Base-by-base conservation (phyloP, 2,888 invertebrate genomes). In the Acrobeloides nanus region DNA sequence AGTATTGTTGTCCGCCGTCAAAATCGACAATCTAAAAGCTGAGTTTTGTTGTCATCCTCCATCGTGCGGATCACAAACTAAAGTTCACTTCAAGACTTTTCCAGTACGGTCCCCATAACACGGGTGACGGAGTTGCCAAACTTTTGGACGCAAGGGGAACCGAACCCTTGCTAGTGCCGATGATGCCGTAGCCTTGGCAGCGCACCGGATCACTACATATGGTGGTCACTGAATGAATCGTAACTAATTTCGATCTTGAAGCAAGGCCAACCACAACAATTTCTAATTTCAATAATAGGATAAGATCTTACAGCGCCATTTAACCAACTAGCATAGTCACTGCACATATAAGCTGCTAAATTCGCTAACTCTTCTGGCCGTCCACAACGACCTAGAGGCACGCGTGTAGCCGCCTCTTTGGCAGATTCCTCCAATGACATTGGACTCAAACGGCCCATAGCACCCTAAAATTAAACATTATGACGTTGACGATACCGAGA, bases 261-360 rank as follows among this genome's bases (percentile, higher is more conserved):
- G n/a, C 10, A 2, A 24, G 12, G 18, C 7, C 6, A 10, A 2
- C 18, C 17, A n/a, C n/a, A n/a, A n/a, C n/a, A 46, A 51, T 63
- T 64, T 12, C 32, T 42, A 35, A 62, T 65, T 20, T 60, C 61
- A 8, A 62, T 63, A 40, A 60, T 29, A 17, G 17, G 50, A 78
- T 79, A 3, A 79, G 79, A 18, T 79, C 70, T 64, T 62, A 80
- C 79, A 64, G 78, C 75, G 57, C 80, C 80, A 57, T 75, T 78
- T 59, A 81, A 73, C 78, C 79, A 81, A 51, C 67, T 76, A 34
- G 77, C 70, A 62, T 78, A 81, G 61, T 80, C 80, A 54, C 46
- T 79, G 54, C 79, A 76, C 41, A 81, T 61, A 62, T 78, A 81
- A 10, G 74, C 57, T 0, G 79, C 80, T 34, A 81, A 66, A 59